Base-by-base conservation (phyloP, 2,797 vertebrate genomes). In the Mus minutoides region DNA sequence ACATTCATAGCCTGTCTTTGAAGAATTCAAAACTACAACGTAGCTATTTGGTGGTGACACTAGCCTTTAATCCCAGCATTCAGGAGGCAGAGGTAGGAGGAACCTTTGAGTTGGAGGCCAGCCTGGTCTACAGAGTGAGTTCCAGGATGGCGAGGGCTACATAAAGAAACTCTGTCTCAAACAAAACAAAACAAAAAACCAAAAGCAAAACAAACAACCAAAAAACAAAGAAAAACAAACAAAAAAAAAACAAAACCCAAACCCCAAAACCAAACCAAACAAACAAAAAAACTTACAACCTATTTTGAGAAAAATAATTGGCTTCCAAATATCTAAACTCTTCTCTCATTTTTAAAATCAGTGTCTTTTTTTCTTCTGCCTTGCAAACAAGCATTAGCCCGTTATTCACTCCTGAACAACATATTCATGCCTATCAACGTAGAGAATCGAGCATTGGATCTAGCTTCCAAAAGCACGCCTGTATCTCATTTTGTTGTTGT, bases 361-460 rank as follows among this genome's bases (percentile, higher is more conserved):
- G n/a, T 49, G 24, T 29, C 95, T n/a, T 87, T 97, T 97, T 96
- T 49, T 92, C 94, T 34, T 89, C 26, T 78, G 26, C 77, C 87
- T 88, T 11, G 58, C 91, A 95, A n/a, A 80, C 8, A 12, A 76
- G 97, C 96, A 89, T n/a, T 60, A 97, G 84, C 86, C 76, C 91
- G 90, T 96, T 46, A 91, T 86, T 73, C 90, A 52, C 88, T 96
- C 97, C 78, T 96, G 86, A 97, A 91, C 97, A 94, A 88, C 88
- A 71, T 85, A 97, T 89, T 86, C 56, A 94, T 98, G 97, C 89
- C 75, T 94, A 88, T 84, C 86, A 86, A 96, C 93, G 93, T 22
- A 67, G 94, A 96, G 87, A 97, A 95, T 96, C 78, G 86, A 97
- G 75, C 88, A 94, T 31, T 95, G 96, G 95, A 97, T 94, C 94